These are phyloP conservation scores for Parnassius smintheus DNA, from an alignment of 2,888 invertebrate genomes.

Conservation along the genomic window DNA sequence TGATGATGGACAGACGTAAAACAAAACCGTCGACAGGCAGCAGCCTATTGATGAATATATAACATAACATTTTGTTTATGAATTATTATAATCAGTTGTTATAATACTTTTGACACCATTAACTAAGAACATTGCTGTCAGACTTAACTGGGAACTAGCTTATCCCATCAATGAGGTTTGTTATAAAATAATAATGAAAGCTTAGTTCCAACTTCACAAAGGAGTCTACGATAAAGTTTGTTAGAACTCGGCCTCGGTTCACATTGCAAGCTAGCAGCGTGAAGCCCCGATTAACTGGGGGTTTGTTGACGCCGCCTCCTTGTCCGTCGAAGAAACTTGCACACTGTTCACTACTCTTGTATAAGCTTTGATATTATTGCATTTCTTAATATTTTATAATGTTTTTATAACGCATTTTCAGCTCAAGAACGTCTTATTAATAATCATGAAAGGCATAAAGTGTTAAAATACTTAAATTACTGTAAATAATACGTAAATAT, in stretches of 20 bases:
- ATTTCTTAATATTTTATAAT: conserved; percentile 33
- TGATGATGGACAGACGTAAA: too few relatives aligned
- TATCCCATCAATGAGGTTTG: not conserved
- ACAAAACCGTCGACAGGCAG: too few relatives aligned
- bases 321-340: conserved; percentile 54
- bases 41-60: too few relatives aligned
- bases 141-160: conserved; percentile 3
- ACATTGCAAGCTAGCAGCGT: conserved; percentile 6
- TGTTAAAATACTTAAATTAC: too few relatives aligned
- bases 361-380: conserved; percentile 43
- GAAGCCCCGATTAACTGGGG: conserved; percentile 53
- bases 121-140: too few relatives aligned
- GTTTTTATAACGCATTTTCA: not conserved
- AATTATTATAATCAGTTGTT: too few relatives aligned
- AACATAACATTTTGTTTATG: too few relatives aligned
- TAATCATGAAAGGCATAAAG: too few relatives aligned
- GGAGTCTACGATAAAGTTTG: conserved; percentile 16
- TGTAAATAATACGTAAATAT: too few relatives aligned
- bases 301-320: conserved; percentile 49
- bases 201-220: conserved; percentile 15
- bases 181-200: conserved; percentile 11
- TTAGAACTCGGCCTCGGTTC: conserved; percentile 9
- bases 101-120: too few relatives aligned
- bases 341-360: conserved; percentile 37
- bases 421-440: too few relatives aligned